These are phyloP conservation scores for Engystomops pustulosus DNA, from an alignment of 2,113 vertebrate genomes.

Conservation along the genomic window DNA sequence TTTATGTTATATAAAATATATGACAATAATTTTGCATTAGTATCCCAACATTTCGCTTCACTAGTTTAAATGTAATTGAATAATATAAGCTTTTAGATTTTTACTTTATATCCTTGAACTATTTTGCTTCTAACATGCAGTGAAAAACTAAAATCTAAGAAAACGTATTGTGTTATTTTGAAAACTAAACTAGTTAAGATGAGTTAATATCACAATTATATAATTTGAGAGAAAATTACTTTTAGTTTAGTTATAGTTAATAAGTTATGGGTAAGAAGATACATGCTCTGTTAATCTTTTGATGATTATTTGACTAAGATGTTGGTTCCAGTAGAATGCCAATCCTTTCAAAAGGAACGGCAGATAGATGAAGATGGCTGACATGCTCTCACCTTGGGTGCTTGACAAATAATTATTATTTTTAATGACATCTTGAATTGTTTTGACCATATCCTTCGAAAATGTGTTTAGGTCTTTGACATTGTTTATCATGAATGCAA, in stretches of 20 bases:
- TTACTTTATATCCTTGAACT: not conserved
- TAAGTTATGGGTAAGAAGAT: not conserved
- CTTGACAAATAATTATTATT: not conserved
- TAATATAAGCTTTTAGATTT: not conserved
- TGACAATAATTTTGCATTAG: not conserved
- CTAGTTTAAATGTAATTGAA: not conserved
- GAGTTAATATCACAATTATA: too few relatives aligned
- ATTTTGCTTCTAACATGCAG: not conserved
- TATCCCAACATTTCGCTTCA: not conserved
- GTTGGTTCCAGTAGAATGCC: not conserved
- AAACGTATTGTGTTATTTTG: not conserved
- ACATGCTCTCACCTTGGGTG: constrained; percentile 18
- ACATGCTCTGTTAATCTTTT: not conserved
- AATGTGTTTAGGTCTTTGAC: constrained; percentile 58
- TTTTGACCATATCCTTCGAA: constrained; percentile 62
- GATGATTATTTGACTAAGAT: not conserved
- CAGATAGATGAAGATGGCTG: not conserved
- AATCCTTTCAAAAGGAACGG: not conserved
- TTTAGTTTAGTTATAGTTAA: not conserved
- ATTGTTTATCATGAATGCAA: constrained; percentile 59
- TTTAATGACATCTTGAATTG: constrained; percentile 61
- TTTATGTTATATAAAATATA: not conserved
- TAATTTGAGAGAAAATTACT: not conserved
- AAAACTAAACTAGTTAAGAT: not conserved
- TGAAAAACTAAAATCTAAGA: not conserved